Conservation (phyloP, 2,797 vertebrate genomes). For the Moxostoma hubbsi region DNA sequence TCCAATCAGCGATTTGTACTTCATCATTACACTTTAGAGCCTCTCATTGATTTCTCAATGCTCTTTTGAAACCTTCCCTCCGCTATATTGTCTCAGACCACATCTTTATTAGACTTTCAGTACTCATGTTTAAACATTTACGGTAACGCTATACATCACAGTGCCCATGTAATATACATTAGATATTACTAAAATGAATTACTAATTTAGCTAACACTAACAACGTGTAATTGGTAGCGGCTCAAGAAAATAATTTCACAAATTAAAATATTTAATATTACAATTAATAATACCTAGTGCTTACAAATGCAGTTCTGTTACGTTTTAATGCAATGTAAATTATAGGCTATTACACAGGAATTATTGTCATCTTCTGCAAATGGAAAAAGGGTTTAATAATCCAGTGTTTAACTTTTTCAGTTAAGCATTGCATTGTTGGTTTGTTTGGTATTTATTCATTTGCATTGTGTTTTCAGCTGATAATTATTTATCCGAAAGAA, state of each 20-base stretch:
- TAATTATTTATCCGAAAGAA: neutral
- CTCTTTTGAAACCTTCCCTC: slow-evolving; percentile 67
- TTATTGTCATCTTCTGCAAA: neutral
- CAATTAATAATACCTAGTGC: neutral
- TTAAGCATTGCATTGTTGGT: neutral
- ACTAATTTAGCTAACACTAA: neutral
- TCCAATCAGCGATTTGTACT: slow-evolving; percentile 84
- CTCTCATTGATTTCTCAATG: slow-evolving; percentile 71
- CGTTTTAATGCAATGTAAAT: neutral
- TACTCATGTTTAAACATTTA: neutral
- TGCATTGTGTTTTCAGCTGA: neutral
- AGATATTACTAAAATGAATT: neutral
- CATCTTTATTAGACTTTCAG: slow-evolving; percentile 36
- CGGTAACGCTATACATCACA: neutral
- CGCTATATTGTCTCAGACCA: slow-evolving; percentile 39
- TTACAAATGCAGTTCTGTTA: neutral
- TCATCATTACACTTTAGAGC: slow-evolving; percentile 71
- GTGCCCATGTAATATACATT: neutral
- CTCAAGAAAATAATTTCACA: neutral
- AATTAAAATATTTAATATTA: neutral
- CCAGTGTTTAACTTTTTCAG: neutral
- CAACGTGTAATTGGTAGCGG: neutral
- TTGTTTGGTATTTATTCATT: neutral
- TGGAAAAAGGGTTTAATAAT: neutral
- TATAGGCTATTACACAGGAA: neutral